Conservation (phyloP, 1,140 invertebrate genomes). For the Oncopodura yosiiana region DNA sequence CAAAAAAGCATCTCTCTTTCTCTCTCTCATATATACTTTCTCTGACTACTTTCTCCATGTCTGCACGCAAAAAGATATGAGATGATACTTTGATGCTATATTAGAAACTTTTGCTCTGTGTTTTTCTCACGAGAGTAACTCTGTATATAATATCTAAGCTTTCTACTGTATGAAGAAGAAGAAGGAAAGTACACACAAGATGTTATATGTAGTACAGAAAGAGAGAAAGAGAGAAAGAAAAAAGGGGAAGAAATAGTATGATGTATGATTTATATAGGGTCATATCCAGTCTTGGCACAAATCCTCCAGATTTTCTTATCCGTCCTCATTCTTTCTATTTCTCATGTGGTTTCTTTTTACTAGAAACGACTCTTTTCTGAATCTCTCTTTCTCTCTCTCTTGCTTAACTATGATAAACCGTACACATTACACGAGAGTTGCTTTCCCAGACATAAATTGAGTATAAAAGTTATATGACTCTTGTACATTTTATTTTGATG, state of each 20-base stretch:
- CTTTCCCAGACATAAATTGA: conserved; percentile 2
- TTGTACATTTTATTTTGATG: not conserved
- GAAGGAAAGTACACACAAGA: too few species aligned
- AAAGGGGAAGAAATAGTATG: conserved; percentile 3
- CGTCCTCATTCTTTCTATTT: not conserved
- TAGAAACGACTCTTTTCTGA: not conserved
- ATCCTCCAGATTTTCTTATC: not conserved
- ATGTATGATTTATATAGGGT: conserved; percentile 2
- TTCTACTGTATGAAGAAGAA: too few species aligned
- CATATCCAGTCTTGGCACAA: conserved; percentile 2
- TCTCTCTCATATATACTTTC: too few species aligned
- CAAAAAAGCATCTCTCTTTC: too few species aligned
- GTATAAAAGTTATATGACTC: not conserved
- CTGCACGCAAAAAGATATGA: too few species aligned
- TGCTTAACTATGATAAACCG: not conserved
- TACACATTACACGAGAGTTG: not conserved
- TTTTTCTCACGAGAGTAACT: too few species aligned
- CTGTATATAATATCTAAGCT: too few species aligned
- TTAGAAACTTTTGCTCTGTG: too few species aligned
- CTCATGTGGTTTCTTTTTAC: not conserved
- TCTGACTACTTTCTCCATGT: too few species aligned
- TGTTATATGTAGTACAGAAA: too few species aligned
- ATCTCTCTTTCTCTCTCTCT: not conserved
- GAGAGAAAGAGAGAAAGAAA: not conserved
- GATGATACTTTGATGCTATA: too few species aligned